Evolutionary conservation across 1,140 invertebrate species (phyloP).

Genomic region (Euschistus heros): DNA sequence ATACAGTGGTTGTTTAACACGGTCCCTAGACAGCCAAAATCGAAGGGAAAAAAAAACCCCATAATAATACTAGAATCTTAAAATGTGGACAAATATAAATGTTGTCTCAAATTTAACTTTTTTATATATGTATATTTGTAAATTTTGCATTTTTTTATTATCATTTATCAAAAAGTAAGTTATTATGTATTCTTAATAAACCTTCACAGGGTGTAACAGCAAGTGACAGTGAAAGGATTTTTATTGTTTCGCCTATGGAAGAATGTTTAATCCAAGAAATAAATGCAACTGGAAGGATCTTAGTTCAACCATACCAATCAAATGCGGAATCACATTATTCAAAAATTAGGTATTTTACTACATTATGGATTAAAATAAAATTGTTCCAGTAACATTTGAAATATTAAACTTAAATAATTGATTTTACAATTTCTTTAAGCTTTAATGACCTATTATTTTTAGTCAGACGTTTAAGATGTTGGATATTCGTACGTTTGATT

Average conservation of each 20-base stretch:
- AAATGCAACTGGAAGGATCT: slow-evolving; percentile 25
- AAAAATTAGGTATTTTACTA: slow-evolving; percentile 28
- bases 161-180: neutral
- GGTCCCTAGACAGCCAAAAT: no score
- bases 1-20: no score
- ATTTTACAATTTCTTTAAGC: neutral
- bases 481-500: slow-evolving; percentile 7
- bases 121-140: neutral
- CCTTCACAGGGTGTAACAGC: slow-evolving; percentile 27
- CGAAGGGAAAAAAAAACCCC: no score
- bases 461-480: slow-evolving; percentile 1
- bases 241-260: slow-evolving; percentile 21
- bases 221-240: slow-evolving; percentile 29
- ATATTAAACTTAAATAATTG: neutral
- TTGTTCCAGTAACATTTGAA: neutral
- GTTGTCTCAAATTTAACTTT: neutral
- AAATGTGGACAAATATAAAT: no score
- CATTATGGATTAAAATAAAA: neutral
- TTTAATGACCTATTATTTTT: neutral
- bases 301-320: slow-evolving; percentile 33
- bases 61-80: no score
- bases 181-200: neutral
- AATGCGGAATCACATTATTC: slow-evolving; percentile 32
- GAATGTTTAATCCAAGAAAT: slow-evolving; percentile 28
- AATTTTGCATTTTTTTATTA: neutral